Evolutionary conservation across 2,113 vertebrate species (phyloP).

Genomic region (Tragelaphus imberbis): DNA sequence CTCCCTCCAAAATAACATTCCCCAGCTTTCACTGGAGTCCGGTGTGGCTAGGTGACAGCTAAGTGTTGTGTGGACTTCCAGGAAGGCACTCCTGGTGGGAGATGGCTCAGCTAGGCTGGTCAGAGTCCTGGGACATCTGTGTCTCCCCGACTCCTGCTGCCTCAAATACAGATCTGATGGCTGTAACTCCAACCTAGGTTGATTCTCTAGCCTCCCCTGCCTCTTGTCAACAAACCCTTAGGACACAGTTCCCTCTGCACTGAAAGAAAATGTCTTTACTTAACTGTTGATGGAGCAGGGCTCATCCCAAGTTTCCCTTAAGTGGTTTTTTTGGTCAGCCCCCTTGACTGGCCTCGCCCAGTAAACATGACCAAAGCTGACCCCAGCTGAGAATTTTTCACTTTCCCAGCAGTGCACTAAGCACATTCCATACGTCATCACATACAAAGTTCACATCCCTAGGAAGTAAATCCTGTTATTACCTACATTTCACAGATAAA

Average conservation of each 20-base stretch:
- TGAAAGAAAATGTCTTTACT: not conserved
- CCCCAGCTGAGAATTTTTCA: not conserved
- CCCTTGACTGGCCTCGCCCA: not conserved
- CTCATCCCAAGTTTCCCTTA: not conserved
- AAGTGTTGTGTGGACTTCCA: not conserved
- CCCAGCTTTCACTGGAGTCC: not conserved
- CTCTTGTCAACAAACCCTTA: not conserved
- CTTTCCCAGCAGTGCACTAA: not conserved
- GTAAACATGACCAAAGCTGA: not conserved
- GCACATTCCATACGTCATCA: not conserved
- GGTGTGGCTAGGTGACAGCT: not conserved
- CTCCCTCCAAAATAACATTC: not conserved
- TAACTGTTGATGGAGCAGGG: not conserved
- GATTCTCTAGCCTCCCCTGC: not conserved
- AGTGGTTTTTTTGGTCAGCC: not conserved
- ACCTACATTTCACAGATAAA: not conserved
- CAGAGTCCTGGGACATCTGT: not conserved
- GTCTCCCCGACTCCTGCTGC: rapidly evolving
- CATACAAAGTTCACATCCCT: not conserved
- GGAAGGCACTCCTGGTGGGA: not conserved
- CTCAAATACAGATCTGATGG: not conserved
- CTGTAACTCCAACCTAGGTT: not conserved
- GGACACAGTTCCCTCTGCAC: not conserved
- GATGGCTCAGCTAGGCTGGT: not conserved
- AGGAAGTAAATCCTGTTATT: not conserved